Base-by-base conservation (phyloP, 92 coral and sea anemone genomes). In the Anthopleura xanthogrammica region DNA sequence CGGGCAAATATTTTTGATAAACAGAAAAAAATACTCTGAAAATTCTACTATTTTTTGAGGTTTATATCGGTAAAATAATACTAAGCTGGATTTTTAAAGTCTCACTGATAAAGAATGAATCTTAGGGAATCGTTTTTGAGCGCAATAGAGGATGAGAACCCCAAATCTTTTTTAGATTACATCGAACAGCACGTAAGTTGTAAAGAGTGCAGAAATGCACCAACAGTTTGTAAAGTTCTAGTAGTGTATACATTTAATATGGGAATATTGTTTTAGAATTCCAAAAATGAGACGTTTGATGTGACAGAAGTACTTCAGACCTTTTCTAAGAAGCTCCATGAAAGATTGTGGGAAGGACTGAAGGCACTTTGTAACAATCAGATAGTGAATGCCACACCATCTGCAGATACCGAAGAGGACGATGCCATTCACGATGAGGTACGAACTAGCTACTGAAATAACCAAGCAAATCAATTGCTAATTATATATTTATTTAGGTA, bases 231-330 rank as follows among this genome's bases (percentile, higher is more conserved):
- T 58, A 4, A 79, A 5, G 6, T 82, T 72, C 6, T 19, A n/a
- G 19, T 20, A n/a, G 8, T 62, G 23, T 5, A 7, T 24, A 62
- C 2, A 19, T 62, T 62, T 62, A 20, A 62, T 55, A 41, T 80
- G 3, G 20, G 17, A 16, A 57, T 19, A 57, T 52, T 60, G 39
- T 87, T 82, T 41, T 81, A 96, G 98, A 85, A 94, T 81, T 94
- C 96, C 79, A 94, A 91, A 84, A 96, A 94, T 87, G 98, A 94
- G 68, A 50, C 93, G 4, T 96, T 94, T 83, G 90, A 96, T 79
- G 80, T 96, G 66, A 95, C 84, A 54, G 98, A 96, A 89, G 81
- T 94, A 73, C 83, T 96, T 14, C 98, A 96, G 80, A 86, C 96
- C 50, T 85, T 96, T 70, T 90, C 98, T 2, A 91, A 82, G 68